Conservation (phyloP, 2,797 vertebrate genomes). For the Propithecus deckenii region DNA sequence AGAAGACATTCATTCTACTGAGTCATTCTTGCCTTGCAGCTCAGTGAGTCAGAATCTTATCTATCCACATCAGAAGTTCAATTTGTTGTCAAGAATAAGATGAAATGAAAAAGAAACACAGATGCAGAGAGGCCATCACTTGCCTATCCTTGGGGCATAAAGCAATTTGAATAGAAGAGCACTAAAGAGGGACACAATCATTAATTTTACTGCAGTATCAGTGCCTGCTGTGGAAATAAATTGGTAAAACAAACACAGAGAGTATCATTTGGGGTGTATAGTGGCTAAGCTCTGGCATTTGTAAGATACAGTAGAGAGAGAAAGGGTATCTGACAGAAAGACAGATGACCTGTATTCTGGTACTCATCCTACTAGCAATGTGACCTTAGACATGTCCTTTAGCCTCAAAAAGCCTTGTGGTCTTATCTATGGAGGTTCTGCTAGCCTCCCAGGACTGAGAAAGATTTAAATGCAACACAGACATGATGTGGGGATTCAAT, state of each 20-base stretch:
- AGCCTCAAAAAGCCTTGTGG: not conserved
- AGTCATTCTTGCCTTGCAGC: slow-evolving; percentile 63
- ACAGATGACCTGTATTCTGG: not conserved
- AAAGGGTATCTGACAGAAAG: not conserved
- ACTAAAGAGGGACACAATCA: slow-evolving; percentile 51
- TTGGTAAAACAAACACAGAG: slow-evolving; percentile 4
- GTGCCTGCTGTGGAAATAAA: slow-evolving; percentile 51
- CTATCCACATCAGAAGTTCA: slow-evolving; percentile 60
- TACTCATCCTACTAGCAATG: not conserved
- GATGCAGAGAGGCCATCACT: slow-evolving; percentile 49
- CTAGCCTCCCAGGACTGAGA: not conserved
- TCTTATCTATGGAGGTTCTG: not conserved
- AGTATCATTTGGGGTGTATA: not conserved
- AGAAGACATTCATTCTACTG: slow-evolving; percentile 54
- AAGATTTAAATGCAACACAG: not conserved
- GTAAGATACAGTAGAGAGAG: not conserved
- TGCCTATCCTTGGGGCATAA: slow-evolving; percentile 59
- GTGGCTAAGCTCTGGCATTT: not conserved
- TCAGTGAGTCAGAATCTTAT: slow-evolving; percentile 63
- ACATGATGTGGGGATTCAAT: not conserved
- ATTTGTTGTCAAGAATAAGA: slow-evolving; percentile 61
- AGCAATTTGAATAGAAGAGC: slow-evolving; percentile 59
- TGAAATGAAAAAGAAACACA: slow-evolving; percentile 64
- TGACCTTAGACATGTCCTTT: not conserved
- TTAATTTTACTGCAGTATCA: slow-evolving; percentile 56